Percentiles rank a stretch among this genome's conserved stretches.
phyloP scores from a whole-genome alignment of 2,888 invertebrate genomes.

The Invenusta paracnida region DNA sequence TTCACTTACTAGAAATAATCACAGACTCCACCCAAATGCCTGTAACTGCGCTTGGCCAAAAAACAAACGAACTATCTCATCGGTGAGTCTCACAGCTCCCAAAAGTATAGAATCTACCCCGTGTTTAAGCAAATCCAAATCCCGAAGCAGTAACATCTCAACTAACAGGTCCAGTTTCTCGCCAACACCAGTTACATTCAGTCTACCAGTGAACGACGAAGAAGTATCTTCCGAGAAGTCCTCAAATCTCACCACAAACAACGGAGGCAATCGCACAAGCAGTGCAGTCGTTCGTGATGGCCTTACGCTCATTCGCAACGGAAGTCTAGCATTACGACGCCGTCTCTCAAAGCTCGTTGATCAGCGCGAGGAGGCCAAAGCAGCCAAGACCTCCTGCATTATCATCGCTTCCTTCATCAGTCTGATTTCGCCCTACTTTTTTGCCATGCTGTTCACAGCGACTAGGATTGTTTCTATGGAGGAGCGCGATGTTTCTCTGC shows the following conservation, averaged over 20 bases:
- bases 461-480: not conserved
- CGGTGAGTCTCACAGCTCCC: not conserved
- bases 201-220: not conserved
- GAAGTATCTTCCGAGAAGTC: too few species aligned
- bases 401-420: slow-evolving; percentile 23
- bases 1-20: too few species aligned
- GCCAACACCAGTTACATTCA: not conserved
- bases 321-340: slow-evolving; percentile 1
- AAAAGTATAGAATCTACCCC: not conserved
- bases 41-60: not conserved
- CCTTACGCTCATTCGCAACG: not conserved
- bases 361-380: slow-evolving; percentile 11
- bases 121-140: not conserved
- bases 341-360: slow-evolving; percentile 18
- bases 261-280: not conserved
- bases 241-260: not conserved
- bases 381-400: slow-evolving; percentile 8
- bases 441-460: not conserved
- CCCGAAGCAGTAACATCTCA: not conserved
- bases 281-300: slow-evolving; percentile 1
- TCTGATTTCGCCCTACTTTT: slow-evolving; percentile 24
- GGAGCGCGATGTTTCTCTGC: not conserved
- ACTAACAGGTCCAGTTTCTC: not conserved
- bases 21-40: too few species aligned
- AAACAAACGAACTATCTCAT: not conserved